Evolutionary conservation across 1,140 invertebrate genomes (phyloP), one percentile per base, ranked within the genome.

Genomic region (Stratiolaelaps scimitus): DNA sequence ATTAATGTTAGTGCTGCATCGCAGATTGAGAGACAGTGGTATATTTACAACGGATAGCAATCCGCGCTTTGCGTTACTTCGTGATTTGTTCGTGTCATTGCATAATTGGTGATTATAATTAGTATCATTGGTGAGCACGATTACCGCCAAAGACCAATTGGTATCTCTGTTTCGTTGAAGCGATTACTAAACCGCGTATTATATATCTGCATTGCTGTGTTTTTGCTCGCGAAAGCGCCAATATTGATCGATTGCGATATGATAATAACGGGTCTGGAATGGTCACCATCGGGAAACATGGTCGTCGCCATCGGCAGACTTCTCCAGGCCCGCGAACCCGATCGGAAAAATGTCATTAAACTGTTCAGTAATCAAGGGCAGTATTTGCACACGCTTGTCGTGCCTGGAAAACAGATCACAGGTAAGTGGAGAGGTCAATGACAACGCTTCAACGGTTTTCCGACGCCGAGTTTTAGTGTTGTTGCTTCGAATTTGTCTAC

Each of bases 281-380:
- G 93, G 92, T 95, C 94, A 75, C 88, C 89, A 71, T 86, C 86
- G 72, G 93, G 93, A 0, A 85, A 83, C 53, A 78, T 95, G 1
- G 70, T 97, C 28, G 93, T 91, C 1, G 83, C 93, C 4, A 85
- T 88, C 44, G 93, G 92, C 0, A 56, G 64, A 29, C 20, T 29
- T 23, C 40, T 60, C 20, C 72, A 34, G 5, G 83, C 23, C 69
- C 69, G 15, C 71, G 73, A 83, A 10, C 81, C 83, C 65, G 85
- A 84, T 60, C 83, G 87, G 53, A 79, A 82, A 0, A 96, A 96
- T 79, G 83, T 89, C 43, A 84, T 97, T 2, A 87, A 91, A 70
- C 95, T 98, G 74, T 94, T 92, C 73, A 85, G 82, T 65, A 83
- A 88, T 0, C 85, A 84, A 76, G 93, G 93, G 68, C 83, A 84